Base-by-base conservation (phyloP, 2,888 invertebrate genomes). In the Hanleya hanleyi region DNA sequence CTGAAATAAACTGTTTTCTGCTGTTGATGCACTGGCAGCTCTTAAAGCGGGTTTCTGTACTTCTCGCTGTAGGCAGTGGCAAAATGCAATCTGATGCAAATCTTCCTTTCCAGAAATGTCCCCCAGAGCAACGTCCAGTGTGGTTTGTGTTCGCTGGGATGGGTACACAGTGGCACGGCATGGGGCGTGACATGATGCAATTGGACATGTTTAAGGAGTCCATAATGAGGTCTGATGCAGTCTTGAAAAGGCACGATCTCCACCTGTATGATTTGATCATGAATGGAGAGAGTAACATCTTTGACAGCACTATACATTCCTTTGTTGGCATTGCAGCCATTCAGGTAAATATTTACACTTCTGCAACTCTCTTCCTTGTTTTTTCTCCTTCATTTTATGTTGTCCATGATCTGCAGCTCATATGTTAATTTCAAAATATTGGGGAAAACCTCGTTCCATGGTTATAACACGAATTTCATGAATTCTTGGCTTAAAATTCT, bases 81-180 rank as follows among this genome's bases (percentile, higher is more conserved):
- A n/a, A n/a, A n/a, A n/a, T n/a, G n/a, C n/a, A n/a, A n/a, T n/a
- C n/a, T n/a, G n/a, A n/a, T n/a, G n/a, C n/a, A n/a, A n/a, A n/a
- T n/a, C n/a, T n/a, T n/a, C n/a, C 12, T 26, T 79, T 80, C n/a
- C 79, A 89, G 87, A 84, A 87, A 73, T 80, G 83, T 33, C 68
- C 83, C 5, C 65, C 92, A 18, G 94, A 94, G 51, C 93, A 93
- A 77, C 93, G 96, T 18, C 97, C 98, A 0, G 92, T 98, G 70
- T 99, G 98, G 96, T 99, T 94, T 91, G 93, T 99, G 77, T 99
- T 97, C 92, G 95, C 97, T 62, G 99, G 99, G 74, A 99, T 99
- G 99, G 99, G 99, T 18, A 95, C 96, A 51, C 99, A 99, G 92
- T 99, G 98, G 98, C 93, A 95, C 65, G 97, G 96, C 84, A 99